Base-by-base conservation (phyloP, 2,113 vertebrate genomes). In the Bubalus kerabau region DNA sequence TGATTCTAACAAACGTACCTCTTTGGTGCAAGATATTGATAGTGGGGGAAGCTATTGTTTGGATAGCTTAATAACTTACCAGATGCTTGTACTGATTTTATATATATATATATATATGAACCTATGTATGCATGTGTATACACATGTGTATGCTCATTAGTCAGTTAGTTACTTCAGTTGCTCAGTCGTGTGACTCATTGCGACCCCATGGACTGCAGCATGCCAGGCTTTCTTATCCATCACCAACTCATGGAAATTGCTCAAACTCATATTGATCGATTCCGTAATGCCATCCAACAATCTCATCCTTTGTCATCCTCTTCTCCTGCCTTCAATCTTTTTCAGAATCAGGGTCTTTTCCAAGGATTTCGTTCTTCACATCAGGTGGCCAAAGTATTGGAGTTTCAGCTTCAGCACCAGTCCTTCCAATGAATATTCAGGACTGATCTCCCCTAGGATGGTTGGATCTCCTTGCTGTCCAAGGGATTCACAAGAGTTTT, bases 111-210 rank as follows among this genome's bases (percentile, higher is more conserved):
- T 5, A 2, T 6, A 1, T 6, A 32, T 62, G 0, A 17, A 19
- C 3, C 2, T 36, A 21, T 3, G 24, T 56, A 4, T 2, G 24
- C 9, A 36, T 28, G 6, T 28, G 2, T 3, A 24, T 23, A 16
- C 2, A 17, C 4, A 30, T 1, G 9, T 15, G 76, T 36, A 87
- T 59, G 19, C 16, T 36, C 36, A 71, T 71, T 71, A 36, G 17
- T 67, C 59, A 13, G 5, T 60, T 36, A 36, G 32, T 36, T 71
- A 71, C 17, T 36, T 71, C 64, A 71, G 8, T 64, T 32, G 60
- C 60, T 32, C 30, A 64, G 30, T 32, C 0, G 1, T 64, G 60
- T 64, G 0, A 36, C 17, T 36, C 64, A 21, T 36, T 71, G n/a
- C 0, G 1, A 21, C n/a, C 17, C 64, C 17, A 5, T 36, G n/a